Evolutionary conservation across 2,888 invertebrate species (phyloP), one percentile per base, ranked within the genome.

Genomic region (Herminia tarsipennalis): DNA sequence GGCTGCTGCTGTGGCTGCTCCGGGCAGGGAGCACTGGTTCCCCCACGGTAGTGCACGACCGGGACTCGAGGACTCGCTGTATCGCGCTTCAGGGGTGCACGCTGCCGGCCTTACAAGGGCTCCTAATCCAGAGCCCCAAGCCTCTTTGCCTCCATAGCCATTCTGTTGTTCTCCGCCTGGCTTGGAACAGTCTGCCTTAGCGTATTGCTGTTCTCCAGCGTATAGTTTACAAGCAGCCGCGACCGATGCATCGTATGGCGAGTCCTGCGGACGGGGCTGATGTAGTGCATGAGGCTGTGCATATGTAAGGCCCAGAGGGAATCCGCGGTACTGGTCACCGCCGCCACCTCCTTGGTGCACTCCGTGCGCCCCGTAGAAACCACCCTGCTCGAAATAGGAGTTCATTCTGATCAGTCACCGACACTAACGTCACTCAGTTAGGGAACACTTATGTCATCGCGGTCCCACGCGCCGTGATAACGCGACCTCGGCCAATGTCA

Each of bases 371-470:
- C 97, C 97, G 93, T 98, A 98, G 93, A 98, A 98, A 89, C 97
- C 97, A 88, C 96, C 96, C 93, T 98, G 98, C 93, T 98, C 98
- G 89, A 98, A 98, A 90, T 98, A 98, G 85, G 97, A 97, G 95
- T 97, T 98, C 98, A 98, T 98, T 88, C 87, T 94, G 86, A 78
- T 78, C 73, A 71, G 79, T 88, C 88, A 85, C 86, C 66, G 78
- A 70, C 84, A 85, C 87, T 67, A 82, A 82, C 87, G 86, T 86
- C 88, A 89, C 88, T 84, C 71, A 76, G 81, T 81, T 70, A 75
- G 79, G 73, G 69, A 84, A 78, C 88, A 85, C 88, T 88, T 90
- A 90, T 90, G 90, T 88, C 91, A 90, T 91, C 84, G 86, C 88
- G 86, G 81, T 78, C 81, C 81, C 81, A 78, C 84, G 81, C 79